A percentile compares a stretch with the other conserved stretches of the same genome.
Evolutionary conservation across 1,140 invertebrate genomes (phyloP).

Genomic region (Dreissena rostriformis): DNA sequence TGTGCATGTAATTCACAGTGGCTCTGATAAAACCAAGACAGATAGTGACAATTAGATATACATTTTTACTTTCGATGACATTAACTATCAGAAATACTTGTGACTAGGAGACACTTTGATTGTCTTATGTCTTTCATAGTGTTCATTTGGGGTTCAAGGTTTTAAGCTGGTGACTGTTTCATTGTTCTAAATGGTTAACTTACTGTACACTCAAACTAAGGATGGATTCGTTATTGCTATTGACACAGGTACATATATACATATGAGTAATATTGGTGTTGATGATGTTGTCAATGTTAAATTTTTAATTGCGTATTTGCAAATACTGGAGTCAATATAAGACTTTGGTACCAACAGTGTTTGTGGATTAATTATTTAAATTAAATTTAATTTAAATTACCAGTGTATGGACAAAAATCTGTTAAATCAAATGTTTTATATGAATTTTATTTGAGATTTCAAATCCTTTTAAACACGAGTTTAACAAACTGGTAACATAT

Average conservation of each 20-base stretch:
- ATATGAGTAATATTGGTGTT: background rate
- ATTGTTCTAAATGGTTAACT: slow-evolving; percentile 54
- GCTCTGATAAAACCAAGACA: too few species aligned
- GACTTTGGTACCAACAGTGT: too few species aligned
- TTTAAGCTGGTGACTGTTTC: slow-evolving; percentile 16
- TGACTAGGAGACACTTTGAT: background rate
- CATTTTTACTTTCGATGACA: too few species aligned
- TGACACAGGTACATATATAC: slow-evolving; percentile 49
- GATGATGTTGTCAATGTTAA: background rate
- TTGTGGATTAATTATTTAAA: background rate
- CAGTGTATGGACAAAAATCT: background rate
- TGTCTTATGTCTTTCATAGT: background rate
- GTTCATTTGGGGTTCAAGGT: background rate
- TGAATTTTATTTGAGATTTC: too few species aligned
- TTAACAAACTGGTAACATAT: too few species aligned
- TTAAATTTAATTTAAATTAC: background rate
- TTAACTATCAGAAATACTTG: too few species aligned
- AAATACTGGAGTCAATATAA: too few species aligned
- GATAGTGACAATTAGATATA: too few species aligned
- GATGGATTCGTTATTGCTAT: slow-evolving; percentile 58
- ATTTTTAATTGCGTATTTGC: too few species aligned
- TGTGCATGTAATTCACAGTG: slow-evolving; percentile 6
- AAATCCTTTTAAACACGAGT: too few species aligned
- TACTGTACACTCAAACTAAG: slow-evolving; percentile 51
- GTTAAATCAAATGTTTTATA: background rate